Percentiles rank a stretch among this genome's conserved stretches.
Conservation (phyloP, 2,113 vertebrate genomes). For the Plotosus lineatus region DNA sequence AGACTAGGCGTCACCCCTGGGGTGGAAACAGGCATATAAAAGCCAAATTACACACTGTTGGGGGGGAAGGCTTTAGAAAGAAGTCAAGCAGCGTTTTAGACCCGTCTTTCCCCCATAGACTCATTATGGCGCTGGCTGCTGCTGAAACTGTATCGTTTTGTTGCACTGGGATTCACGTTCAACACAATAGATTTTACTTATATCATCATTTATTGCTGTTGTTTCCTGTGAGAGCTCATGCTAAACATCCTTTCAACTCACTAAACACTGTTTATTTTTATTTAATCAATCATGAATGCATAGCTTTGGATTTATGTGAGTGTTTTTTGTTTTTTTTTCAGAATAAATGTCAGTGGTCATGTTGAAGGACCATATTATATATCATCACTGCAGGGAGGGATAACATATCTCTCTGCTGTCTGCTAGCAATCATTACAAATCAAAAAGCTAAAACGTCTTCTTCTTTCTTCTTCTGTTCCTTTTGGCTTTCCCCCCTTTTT, state of each 20-base stretch:
- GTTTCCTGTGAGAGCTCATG: background rate
- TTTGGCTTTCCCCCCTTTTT: too few relatives aligned
- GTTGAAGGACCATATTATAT: too few relatives aligned
- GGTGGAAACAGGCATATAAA: conserved; percentile 36
- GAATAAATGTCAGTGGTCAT: too few relatives aligned
- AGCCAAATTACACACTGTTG: conserved; percentile 34
- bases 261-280: background rate
- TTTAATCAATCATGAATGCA: background rate
- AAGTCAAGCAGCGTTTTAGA: conserved; percentile 40
- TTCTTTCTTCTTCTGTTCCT: too few relatives aligned
- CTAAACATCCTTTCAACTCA: background rate
- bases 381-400: too few relatives aligned
- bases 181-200: conserved; percentile 7
- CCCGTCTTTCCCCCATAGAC: conserved; percentile 32
- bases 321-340: too few relatives aligned
- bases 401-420: too few relatives aligned
- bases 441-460: too few relatives aligned
- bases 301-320: too few relatives aligned
- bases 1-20: conserved; percentile 26
- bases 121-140: conserved; percentile 33
- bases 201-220: background rate
- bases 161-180: conserved; percentile 19
- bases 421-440: too few relatives aligned
- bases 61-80: conserved; percentile 26
- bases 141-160: background rate